Conservation (phyloP, 2,113 vertebrate genomes). For the Phrynosoma platyrhinos region DNA sequence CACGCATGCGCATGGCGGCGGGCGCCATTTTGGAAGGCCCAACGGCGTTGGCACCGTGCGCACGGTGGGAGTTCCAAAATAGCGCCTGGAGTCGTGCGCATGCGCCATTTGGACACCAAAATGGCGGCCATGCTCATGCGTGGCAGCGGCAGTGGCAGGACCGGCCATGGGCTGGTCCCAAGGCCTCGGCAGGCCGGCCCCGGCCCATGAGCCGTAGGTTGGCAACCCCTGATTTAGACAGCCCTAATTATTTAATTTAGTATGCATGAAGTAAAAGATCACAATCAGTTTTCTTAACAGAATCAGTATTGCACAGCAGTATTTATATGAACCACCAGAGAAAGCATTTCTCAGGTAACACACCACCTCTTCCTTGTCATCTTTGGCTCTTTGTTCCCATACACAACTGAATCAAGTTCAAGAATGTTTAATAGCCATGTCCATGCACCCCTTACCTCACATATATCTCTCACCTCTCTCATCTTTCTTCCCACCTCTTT, state of each 20-base stretch:
- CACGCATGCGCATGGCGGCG: no score
- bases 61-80: no score
- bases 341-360: neutral
- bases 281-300: neutral
- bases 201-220: no score
- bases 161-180: no score
- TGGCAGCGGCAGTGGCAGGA: no score
- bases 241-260: neutral
- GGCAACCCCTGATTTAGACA: neutral
- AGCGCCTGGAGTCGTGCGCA: no score
- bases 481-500: neutral
- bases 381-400: neutral
- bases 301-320: neutral
- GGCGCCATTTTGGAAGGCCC: no score
- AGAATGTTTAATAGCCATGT: neutral
- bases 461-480: neutral
- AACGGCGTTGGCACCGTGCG: no score
- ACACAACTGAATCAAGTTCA: neutral
- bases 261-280: neutral
- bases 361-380: neutral
- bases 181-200: no score
- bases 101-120: no score
- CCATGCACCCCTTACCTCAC: neutral
- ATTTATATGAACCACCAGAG: neutral
- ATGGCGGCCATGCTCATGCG: no score